Evolutionary conservation across 2,888 invertebrate genomes (phyloP).

Genomic region (Pyrochroa serraticornis): DNA sequence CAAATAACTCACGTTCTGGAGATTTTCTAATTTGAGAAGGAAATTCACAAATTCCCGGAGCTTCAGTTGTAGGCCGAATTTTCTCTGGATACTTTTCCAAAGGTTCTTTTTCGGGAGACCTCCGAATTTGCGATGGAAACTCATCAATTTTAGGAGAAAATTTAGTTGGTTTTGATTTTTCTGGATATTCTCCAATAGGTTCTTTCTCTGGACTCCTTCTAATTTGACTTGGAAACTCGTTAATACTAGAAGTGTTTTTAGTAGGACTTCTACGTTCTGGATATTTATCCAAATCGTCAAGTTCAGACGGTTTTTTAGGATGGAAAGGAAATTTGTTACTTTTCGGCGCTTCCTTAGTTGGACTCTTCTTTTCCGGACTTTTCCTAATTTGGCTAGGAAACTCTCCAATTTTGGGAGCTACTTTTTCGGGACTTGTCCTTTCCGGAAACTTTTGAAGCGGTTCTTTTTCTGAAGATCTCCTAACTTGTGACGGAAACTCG

Average conservation of each 20-base stretch:
- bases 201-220: constrained; percentile 36
- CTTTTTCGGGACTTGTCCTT: constrained; percentile 21
- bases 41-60: constrained; percentile 11
- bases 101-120: constrained; percentile 23
- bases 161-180: constrained; percentile 23
- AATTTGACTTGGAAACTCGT: constrained; percentile 40
- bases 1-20: constrained; percentile 31
- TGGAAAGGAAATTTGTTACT: constrained; percentile 36
- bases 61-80: constrained; percentile 6
- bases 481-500: constrained; percentile 36
- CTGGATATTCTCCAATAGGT: constrained; percentile 30
- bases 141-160: constrained; percentile 20
- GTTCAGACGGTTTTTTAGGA: constrained; percentile 31
- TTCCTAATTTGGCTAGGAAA: constrained; percentile 33
- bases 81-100: constrained; percentile 25
- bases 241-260: constrained; percentile 23
- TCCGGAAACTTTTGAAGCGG: constrained; percentile 30
- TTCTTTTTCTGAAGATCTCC: constrained; percentile 33
- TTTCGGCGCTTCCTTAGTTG: too few species aligned
- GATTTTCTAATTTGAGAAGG: constrained; percentile 34
- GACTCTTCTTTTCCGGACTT: background rate
- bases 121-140: constrained; percentile 32
- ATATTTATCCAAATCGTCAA: constrained; percentile 16
- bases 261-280: constrained; percentile 20
- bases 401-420: constrained; percentile 23